Evolutionary conservation across 2,888 invertebrate species (phyloP), one percentile per base, ranked within the genome.

Genomic region (Theristus sp.): DNA sequence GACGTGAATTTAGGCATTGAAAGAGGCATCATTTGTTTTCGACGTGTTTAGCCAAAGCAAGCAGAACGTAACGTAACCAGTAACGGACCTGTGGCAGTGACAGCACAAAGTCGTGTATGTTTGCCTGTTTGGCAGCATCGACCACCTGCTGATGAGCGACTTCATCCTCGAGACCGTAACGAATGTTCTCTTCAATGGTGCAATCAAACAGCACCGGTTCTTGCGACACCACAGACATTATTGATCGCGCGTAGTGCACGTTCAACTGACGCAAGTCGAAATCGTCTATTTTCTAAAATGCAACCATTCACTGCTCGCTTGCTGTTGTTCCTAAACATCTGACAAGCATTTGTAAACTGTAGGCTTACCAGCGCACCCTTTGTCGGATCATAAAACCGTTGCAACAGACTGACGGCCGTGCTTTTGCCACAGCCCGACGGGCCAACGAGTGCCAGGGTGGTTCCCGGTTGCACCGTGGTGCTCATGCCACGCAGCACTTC

Each of bases 181-280:
- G 84, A 65, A 91, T 89, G 74, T 91, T 91, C 65, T 89, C 86
- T 0, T 80, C 81, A 61, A 91, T 87, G 22, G 85, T 85, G 61
- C 85, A 80, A 74, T 88, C 87, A 75, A 91, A 91, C 0, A 91
- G 79, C 1, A 85, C 83, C 0, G 91, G 91, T 70, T 91, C 90
- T 76, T 91, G 91, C 1, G 87, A 86, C 1, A 91, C 90, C 64
- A 90, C 84, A 1, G 89, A 88, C 62, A 91, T 80, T 65, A 86
- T 83, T 56, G 82, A 80, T 62, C 91, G 80, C 17, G 86, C 74
- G 58, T 82, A 83, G 0, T 79, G 70, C 26, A 87, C 70, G 0
- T 85, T 82, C 67, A 87, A 73, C 46, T 82, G 78, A 64, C 81
- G 81, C 30, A 88, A 77, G 67, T 86, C 66, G 54, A 65, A 58